Conservation (phyloP, 2,888 invertebrate species). For the Opisthograptis luteolata region DNA sequence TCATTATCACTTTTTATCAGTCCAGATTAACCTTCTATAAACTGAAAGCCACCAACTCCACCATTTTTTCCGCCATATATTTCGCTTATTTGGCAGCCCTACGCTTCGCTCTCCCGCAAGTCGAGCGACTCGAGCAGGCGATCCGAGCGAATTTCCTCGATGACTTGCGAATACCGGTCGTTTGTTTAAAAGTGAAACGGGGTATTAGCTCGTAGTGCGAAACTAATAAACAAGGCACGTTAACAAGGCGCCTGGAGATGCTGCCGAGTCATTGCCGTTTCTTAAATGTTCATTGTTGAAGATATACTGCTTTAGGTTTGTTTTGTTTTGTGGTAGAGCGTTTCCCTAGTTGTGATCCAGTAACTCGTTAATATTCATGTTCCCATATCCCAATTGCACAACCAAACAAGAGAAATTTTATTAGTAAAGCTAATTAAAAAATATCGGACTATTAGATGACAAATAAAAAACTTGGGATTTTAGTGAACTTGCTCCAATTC, state of each 20-base stretch:
- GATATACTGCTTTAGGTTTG: not conserved
- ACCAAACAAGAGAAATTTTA: no score
- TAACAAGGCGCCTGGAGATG: slow-evolving; percentile 24
- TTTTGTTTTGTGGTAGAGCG: not conserved
- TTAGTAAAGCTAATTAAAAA: no score
- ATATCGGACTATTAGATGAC: no score
- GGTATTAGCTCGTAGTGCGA: slow-evolving; percentile 52
- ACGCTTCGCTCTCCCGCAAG: slow-evolving; percentile 18
- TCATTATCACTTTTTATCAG: no score
- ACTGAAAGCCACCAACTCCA: slow-evolving; percentile 4
- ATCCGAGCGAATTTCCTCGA: slow-evolving; percentile 58
- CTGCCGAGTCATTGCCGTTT: slow-evolving; percentile 39
- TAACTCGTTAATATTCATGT: no score
- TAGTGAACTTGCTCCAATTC: no score
- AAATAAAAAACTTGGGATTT: no score
- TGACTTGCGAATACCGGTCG: slow-evolving; percentile 65
- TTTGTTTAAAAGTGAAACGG: slow-evolving; percentile 65
- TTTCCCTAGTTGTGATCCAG: no score
- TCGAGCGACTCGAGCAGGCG: slow-evolving; percentile 14
- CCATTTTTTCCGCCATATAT: slow-evolving; percentile 8
- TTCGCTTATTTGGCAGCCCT: slow-evolving; percentile 14
- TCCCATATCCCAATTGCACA: no score
- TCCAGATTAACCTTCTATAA: no score
- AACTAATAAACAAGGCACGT: slow-evolving; percentile 48
- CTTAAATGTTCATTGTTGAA: slow-evolving; percentile 3